Conservation (phyloP, 2,113 vertebrate genomes). For the Catagonus wagneri region DNA sequence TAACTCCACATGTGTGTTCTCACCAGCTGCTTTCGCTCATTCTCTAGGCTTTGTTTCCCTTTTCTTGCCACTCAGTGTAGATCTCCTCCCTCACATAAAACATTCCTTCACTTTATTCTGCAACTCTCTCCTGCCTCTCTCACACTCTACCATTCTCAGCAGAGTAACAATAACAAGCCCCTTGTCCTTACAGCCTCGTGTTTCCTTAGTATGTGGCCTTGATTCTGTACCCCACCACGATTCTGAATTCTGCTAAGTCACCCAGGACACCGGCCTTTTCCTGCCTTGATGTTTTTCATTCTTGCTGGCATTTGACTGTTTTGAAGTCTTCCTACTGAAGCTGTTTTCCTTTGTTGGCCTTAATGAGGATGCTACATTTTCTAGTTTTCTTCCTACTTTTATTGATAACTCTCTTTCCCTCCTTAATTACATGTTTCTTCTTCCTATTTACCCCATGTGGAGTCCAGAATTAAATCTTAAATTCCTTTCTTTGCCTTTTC, state of each 20-base stretch:
- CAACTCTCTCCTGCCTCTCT: not conserved
- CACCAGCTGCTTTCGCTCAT: not conserved
- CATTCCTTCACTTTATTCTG: not conserved
- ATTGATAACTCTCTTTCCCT: not conserved
- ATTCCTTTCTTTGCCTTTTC: not conserved
- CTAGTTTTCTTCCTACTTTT: not conserved
- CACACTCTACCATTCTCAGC: too few species aligned
- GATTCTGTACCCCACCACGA: fast-evolving
- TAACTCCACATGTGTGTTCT: not conserved
- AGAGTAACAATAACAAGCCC: fast-evolving
- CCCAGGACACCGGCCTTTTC: not conserved
- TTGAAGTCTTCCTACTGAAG: not conserved
- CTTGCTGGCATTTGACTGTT: not conserved
- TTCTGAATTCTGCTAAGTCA: not conserved
- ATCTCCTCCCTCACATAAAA: not conserved
- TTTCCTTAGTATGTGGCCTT: not conserved
- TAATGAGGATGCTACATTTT: not conserved
- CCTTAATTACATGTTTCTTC: not conserved
- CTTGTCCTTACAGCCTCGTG: not conserved
- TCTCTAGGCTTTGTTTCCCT: not conserved
- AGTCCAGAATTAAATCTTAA: not conserved
- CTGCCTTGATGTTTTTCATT: not conserved
- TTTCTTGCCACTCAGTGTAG: not conserved
- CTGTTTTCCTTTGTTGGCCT: not conserved
- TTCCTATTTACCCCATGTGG: not conserved